Conservation (phyloP, 2,113 vertebrate genomes). For the Colinus virginianus region DNA sequence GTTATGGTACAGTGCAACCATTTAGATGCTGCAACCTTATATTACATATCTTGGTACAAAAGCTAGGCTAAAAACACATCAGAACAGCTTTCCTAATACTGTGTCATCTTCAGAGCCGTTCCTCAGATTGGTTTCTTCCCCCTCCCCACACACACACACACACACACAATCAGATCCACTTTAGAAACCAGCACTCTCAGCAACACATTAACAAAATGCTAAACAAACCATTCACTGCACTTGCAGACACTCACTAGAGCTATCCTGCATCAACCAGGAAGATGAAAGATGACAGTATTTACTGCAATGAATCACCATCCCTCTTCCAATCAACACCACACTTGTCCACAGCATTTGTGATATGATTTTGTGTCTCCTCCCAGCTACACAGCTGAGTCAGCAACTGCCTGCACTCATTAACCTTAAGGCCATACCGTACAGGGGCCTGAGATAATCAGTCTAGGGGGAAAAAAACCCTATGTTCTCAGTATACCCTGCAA, state of each 20-base stretch:
- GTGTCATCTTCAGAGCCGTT: neutral
- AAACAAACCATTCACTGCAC: neutral
- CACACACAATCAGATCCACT: neutral
- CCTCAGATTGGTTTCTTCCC: neutral
- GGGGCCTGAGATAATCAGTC: neutral
- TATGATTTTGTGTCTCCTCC: neutral
- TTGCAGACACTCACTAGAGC: neutral
- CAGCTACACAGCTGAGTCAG: neutral
- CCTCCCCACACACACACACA: neutral
- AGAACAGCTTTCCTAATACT: neutral
- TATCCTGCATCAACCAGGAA: neutral
- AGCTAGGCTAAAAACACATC: neutral
- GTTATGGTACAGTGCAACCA: neutral
- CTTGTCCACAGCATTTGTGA: neutral
- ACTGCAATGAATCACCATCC: neutral
- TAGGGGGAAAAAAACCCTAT: fast-evolving
- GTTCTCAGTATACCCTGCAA: neutral
- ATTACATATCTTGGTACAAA: no score
- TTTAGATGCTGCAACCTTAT: neutral
- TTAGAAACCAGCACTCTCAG: neutral
- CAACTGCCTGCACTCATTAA: neutral
- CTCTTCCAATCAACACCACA: neutral
- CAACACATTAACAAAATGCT: neutral
- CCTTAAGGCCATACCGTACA: neutral
- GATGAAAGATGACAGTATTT: neutral